Base-by-base conservation (phyloP, 1,140 invertebrate species). In the Pararge aegeria region DNA sequence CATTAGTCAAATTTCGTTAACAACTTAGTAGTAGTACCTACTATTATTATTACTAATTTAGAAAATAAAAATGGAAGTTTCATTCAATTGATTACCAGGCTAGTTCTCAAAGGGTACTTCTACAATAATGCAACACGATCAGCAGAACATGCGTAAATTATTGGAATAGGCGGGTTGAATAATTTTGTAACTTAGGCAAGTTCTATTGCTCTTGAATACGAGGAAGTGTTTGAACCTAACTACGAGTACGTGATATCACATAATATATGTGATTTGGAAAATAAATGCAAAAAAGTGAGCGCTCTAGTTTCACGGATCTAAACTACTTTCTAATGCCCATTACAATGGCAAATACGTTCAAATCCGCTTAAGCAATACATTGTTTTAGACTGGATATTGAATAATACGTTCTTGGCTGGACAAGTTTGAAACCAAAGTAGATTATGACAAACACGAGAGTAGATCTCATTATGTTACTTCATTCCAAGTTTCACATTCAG, bases 251-350 rank as follows among this genome's bases (percentile, higher is more conserved):
- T 49, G 21, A 42, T 16, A 10, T 4, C 38, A 42, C 15, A 18
- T 38, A 27, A 27, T 42, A 46, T 20, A 29, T 49, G 24, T 29
- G 15, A 49, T 49, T 49, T 27, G 37, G 10, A 38, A 46, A 24
- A 42, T 16, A 48, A 51, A 52, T 46, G 27, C 60, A 48, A 56
- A 56, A 58, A 62, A 24, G 44, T 38, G 48, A 54, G 53, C 34
- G 61, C 20, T 54, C 61, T 15, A 46, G 38, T 38, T 46, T 52
- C 52, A 21, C 63, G 57, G 48, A 55, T 56, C 19, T 46, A 24
- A 64, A 55, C 30, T 19, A 64, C 65, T 67, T 67, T 67, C 65
- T 67, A 67, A 48, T n/a, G 40, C n/a, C 18, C 18, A 63, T 67
- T 67, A 63, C 56, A 64, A 67, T 64, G 63, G 65, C 56, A 56